phyloP scores from a whole-genome alignment of 30 jellyfish, hydroid and myxozoan genomes.

The Aurelia aurita region DNA sequence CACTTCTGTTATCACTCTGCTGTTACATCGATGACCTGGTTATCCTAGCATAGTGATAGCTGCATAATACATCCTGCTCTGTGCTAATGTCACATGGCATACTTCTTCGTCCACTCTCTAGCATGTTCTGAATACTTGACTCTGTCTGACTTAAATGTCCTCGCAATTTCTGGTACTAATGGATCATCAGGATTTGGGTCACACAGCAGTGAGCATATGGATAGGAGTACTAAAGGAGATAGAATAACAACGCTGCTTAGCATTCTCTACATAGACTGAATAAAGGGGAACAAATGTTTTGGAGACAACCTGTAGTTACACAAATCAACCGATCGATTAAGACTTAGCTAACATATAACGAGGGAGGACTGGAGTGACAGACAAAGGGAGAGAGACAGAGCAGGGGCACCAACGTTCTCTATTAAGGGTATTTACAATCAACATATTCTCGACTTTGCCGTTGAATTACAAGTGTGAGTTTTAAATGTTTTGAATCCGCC shows the following conservation, averaged over 20 bases:
- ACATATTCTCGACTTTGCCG: conserved; percentile 8
- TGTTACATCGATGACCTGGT: neutral
- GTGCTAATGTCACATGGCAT: conserved; percentile 81
- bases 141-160: conserved; percentile 77
- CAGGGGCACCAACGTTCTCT: neutral
- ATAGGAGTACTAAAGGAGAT: conserved; percentile 71
- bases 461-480: neutral
- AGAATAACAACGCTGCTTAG: too few relatives aligned
- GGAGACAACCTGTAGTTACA: too few relatives aligned
- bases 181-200: conserved; percentile 99
- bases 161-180: conserved; percentile 96
- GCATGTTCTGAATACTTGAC: conserved; percentile 77
- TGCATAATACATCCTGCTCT: conserved; percentile 10
- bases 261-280: too few relatives aligned
- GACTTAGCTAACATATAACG: too few relatives aligned
- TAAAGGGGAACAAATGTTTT: too few relatives aligned
- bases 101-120: conserved; percentile 92
- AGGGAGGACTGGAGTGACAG: neutral
- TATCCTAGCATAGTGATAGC: conserved; percentile 16
- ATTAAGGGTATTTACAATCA: conserved; percentile 48
- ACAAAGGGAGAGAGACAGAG: conserved; percentile 20
- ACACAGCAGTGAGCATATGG: conserved; percentile 97
- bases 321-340: too few relatives aligned
- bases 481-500: conserved; percentile 33
- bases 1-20: conserved; percentile 23